Evolutionary conservation across 1,140 invertebrate genomes (phyloP), one percentile per base, ranked within the genome.

Genomic region (Meteorus sp.): DNA sequence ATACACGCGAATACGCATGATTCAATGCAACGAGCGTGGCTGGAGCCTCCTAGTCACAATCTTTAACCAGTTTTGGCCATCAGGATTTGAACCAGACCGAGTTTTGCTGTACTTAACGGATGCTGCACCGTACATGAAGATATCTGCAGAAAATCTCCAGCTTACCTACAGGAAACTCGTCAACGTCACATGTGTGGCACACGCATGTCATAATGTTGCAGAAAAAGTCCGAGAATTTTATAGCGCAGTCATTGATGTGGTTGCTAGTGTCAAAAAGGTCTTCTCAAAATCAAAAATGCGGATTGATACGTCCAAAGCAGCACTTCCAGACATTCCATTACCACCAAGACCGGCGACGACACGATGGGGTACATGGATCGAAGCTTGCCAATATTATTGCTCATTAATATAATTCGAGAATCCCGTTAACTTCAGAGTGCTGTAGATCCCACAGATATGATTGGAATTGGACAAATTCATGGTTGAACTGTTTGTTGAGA

Each of bases 331-430:
- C 47, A 23, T 76, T 25, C 53, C 67, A 27, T 62, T 80, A 27
- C 72, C 73, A 47, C 75, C 73, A 53, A 59, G 74, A 61, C 75
- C 72, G 56, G 63, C 74, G 39, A 17, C 76, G 39, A 78, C 75
- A 29, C 60, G 74, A 13, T 80, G 73, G 75, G 72, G 73, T 56
- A 79, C 74, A 11, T 79, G 74, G 77, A 50, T 77, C 11, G 59
- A 70, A 51, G 68, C 73, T 55, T n/a, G n/a, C n/a, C n/a, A n/a
- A n/a, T n/a, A n/a, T n/a, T n/a, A n/a, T n/a, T n/a, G n/a, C n/a
- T n/a, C n/a, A n/a, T n/a, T n/a, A n/a, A n/a, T n/a, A n/a, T n/a
- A n/a, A n/a, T n/a, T n/a, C n/a, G n/a, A n/a, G n/a, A n/a, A n/a
- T n/a, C n/a, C n/a, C n/a, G n/a, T n/a, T n/a, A n/a, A n/a, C n/a